Evolutionary conservation across 2,113 vertebrate species (phyloP).

Genomic region (Tor tambroides): DNA sequence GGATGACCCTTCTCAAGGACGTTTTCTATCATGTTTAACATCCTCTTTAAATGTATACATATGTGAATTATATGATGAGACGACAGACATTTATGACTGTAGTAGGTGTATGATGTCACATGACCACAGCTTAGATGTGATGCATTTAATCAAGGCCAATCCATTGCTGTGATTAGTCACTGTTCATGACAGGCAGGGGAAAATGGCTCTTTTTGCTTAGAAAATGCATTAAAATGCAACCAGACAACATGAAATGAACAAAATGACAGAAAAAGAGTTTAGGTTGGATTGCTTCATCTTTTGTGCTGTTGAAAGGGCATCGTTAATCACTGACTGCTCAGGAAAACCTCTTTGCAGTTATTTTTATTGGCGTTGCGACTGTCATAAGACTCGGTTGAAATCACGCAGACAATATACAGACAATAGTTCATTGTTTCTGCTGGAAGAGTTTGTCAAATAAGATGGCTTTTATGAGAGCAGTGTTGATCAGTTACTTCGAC

Average conservation of each 20-base stretch:
- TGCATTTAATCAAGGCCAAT: neutral
- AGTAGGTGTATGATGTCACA: neutral
- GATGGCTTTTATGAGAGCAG: conserved; percentile 3
- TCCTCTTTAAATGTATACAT: neutral
- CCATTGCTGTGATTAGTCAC: neutral
- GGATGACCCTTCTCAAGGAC: conserved; percentile 56
- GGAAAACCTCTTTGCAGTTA: conserved; percentile 12
- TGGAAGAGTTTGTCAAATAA: conserved; percentile 25
- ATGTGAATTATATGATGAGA: conserved; percentile 3
- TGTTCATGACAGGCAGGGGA: neutral
- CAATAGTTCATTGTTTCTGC: conserved; percentile 13
- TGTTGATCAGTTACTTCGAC: conserved; percentile 21
- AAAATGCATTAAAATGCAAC: neutral
- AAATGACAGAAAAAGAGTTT: neutral
- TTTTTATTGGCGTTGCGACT: conserved; percentile 25
- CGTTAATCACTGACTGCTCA: conserved; percentile 20
- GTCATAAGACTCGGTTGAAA: conserved; percentile 8
- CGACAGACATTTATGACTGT: neutral
- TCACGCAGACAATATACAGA: conserved; percentile 23
- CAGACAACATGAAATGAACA: conserved; percentile 14
- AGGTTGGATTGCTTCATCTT: conserved; percentile 9
- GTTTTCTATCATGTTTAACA: neutral
- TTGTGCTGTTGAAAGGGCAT: neutral
- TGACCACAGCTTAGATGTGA: neutral
- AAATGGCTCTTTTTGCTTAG: neutral